Percentiles rank a stretch among this genome's conserved stretches.
Conservation (phyloP, 1,140 invertebrate genomes). For the Heliconius eleuchia region DNA sequence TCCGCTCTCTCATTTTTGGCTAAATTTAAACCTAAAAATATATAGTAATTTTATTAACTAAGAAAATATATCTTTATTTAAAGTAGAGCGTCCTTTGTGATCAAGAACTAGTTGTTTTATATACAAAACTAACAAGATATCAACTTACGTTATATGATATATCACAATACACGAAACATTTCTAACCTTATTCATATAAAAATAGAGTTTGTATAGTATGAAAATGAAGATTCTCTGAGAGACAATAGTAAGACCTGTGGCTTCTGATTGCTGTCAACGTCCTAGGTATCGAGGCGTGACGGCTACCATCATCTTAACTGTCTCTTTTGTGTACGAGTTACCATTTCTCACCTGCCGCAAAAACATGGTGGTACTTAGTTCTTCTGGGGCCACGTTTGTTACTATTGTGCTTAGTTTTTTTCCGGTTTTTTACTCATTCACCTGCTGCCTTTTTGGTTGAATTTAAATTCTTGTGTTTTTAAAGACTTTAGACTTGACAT, state of each 20-base stretch:
- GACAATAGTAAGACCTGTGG: slow-evolving; percentile 56
- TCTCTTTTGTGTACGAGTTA: slow-evolving; percentile 38
- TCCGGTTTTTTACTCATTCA: background rate
- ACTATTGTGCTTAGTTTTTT: background rate
- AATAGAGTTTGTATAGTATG: slow-evolving; percentile 8
- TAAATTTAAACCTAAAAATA: too few species aligned
- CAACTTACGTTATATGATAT: slow-evolving; percentile 33
- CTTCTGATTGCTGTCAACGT: slow-evolving; percentile 70
- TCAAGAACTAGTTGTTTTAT: slow-evolving; percentile 16
- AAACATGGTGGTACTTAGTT: slow-evolving; percentile 10
- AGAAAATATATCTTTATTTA: too few species aligned
- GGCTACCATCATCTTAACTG: slow-evolving; percentile 44
- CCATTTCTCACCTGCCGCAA: slow-evolving; percentile 37
- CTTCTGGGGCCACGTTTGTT: background rate
- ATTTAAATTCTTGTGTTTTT: background rate
- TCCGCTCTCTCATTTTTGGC: too few species aligned
- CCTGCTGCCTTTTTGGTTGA: background rate
- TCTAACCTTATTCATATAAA: slow-evolving; percentile 6
- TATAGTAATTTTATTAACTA: too few species aligned
- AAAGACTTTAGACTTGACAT: too few species aligned
- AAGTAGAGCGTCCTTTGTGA: too few species aligned
- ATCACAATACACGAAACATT: background rate
- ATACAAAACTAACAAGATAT: slow-evolving; percentile 36
- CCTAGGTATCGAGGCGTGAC: slow-evolving; percentile 60
- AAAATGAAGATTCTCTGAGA: slow-evolving; percentile 26